Percentiles rank a stretch among this genome's conserved stretches.
phyloP scores from a whole-genome alignment of 2,888 invertebrate species.

The Brachynemurus nebulosus region DNA sequence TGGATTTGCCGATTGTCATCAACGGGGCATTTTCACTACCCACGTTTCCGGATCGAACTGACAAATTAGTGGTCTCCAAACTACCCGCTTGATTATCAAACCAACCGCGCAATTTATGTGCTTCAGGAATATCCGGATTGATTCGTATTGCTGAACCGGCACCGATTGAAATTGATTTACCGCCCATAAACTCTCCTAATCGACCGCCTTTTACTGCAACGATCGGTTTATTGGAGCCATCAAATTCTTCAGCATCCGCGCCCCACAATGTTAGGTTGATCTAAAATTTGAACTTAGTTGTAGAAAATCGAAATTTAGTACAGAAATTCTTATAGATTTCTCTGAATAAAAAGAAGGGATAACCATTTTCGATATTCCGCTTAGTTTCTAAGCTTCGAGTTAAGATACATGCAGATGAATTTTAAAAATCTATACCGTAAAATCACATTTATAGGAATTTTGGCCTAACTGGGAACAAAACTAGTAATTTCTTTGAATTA shows the following conservation, averaged over 20 bases:
- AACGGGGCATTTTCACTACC: constrained; percentile 45
- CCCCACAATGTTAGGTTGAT: constrained; percentile 84
- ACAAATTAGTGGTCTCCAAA: constrained; percentile 47
- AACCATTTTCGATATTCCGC: neutral
- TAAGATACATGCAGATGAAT: too few species aligned
- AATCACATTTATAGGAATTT: too few species aligned
- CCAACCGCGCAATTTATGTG: constrained; percentile 82
- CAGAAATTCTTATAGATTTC: neutral
- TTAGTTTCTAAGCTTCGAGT: neutral
- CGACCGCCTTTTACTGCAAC: constrained; percentile 74
- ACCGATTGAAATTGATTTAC: constrained; percentile 48
- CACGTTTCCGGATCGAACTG: constrained; percentile 35
- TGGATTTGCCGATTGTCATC: constrained; percentile 64
- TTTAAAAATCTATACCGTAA: too few species aligned
- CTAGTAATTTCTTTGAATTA: too few species aligned
- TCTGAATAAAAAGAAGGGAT: constrained; percentile 1
- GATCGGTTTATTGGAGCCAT: constrained; percentile 61
- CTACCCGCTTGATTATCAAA: constrained; percentile 64
- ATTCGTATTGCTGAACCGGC: constrained; percentile 49
- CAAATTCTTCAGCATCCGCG: constrained; percentile 71
- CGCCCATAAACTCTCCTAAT: constrained; percentile 78
- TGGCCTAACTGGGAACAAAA: too few species aligned
- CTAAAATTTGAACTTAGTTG: constrained; percentile 2
- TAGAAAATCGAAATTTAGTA: neutral
- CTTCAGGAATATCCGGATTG: constrained; percentile 83